Base-by-base conservation (phyloP, 2,888 invertebrate species). In the Ichneumoninae sp. region DNA sequence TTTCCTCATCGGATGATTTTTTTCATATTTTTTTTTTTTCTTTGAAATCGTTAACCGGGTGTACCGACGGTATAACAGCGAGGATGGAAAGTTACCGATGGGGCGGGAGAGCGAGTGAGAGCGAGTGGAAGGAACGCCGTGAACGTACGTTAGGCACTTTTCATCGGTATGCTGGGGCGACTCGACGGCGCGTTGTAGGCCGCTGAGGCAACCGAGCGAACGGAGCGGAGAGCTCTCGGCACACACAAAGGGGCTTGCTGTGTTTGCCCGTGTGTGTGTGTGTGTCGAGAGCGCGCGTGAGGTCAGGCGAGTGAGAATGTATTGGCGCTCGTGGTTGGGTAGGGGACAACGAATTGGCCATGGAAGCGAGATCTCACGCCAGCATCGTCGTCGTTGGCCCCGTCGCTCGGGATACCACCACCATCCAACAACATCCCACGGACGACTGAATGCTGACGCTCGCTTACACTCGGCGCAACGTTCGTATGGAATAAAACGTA, bases 81-180 rank as follows among this genome's bases (percentile, higher is more conserved):
- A 80, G 79, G 62, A 86, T 89, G 90, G 89, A 90, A 90, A 90
- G 90, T 90, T 89, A 89, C 89, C 86, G 88, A 86, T 84, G 88
- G 79, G 40, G 70, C 40, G 69, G 36, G 80, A 66, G 71, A 75
- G 70, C 30, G 66, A 68, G 70, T 22, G 69, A 71, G 60, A 40
- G 40, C 47, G 47, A 47, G 44, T 13, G 70, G 78, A 72, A 78
- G 70, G 22, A 52, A 84, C 60, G 57, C 71, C 57, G 62, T 85
- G 83, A 83, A 86, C 89, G 88, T 87, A 86, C 85, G 87, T 86
- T 89, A 84, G 88, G 89, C 88, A 90, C 90, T 90, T 90, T 90
- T 89, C 90, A 89, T 89, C 86, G 89, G 87, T 87, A 90, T 85
- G 88, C 84, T 81, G 84, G 83, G 78, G 80, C 87, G 86, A 87